Evolutionary conservation across 1,140 invertebrate genomes (phyloP).

Genomic region (Heliconius hewitsoni): DNA sequence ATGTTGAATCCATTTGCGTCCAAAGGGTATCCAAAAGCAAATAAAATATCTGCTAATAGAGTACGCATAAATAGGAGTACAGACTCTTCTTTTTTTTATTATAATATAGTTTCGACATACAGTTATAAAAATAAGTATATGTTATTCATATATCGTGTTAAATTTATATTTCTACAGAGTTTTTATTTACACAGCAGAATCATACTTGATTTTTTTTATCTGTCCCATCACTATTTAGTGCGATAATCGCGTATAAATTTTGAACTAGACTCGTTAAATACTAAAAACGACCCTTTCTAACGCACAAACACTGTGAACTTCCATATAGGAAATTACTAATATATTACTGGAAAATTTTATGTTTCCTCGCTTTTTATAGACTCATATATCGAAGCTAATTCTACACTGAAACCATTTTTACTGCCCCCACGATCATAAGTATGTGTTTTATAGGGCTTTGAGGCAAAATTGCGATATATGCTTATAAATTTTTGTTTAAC

Average conservation of each 20-base stretch:
- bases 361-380: constrained; percentile 70
- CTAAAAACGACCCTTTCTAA: constrained; percentile 21
- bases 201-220: constrained; percentile 32
- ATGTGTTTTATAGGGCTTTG: constrained; percentile 61
- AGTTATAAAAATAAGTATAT: too few relatives aligned
- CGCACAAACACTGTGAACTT: constrained; percentile 45
- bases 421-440: constrained; percentile 65
- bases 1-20: neutral
- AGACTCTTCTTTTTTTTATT: too few relatives aligned
- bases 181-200: neutral
- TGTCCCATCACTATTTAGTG: constrained; percentile 33
- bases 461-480: constrained; percentile 39
- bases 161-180: too few relatives aligned
- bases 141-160: too few relatives aligned
- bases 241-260: constrained; percentile 25
- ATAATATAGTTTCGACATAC: too few relatives aligned
- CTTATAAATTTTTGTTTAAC: constrained; percentile 21
- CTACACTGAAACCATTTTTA: constrained; percentile 66
- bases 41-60: too few relatives aligned
- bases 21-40: neutral
- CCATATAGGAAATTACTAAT: constrained; percentile 69
- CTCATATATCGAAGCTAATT: constrained; percentile 68
- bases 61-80: too few relatives aligned
- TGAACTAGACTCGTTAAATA: constrained; percentile 22
- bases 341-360: constrained; percentile 70